phyloP scores from a whole-genome alignment of 2,888 invertebrate genomes.

The Liopterus haemorrhoidalis region DNA sequence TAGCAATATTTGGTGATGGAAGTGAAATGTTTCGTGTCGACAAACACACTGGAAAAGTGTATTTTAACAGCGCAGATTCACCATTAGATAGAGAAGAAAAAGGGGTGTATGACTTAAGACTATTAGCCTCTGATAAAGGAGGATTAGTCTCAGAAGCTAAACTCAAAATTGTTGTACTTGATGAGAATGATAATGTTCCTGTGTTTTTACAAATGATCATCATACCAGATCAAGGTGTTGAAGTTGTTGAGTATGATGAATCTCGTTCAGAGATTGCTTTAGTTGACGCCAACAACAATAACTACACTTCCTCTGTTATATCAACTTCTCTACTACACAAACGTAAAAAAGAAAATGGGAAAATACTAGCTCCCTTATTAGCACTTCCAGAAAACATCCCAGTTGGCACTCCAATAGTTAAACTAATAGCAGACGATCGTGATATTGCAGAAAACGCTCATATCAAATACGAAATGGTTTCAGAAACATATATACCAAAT shows the following conservation, averaged over 20 bases:
- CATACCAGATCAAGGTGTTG: constrained; percentile 59
- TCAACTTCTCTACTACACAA: background rate
- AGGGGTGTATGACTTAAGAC: constrained; percentile 58
- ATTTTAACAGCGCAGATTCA: constrained; percentile 46
- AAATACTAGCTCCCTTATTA: constrained; percentile 53
- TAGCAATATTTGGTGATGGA: constrained; percentile 68
- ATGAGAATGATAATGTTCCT: constrained; percentile 78
- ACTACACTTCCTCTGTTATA: background rate
- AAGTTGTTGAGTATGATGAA: constrained; percentile 59
- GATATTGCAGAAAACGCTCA: constrained; percentile 66
- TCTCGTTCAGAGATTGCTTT: constrained; percentile 48
- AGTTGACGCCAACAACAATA: constrained; percentile 41
- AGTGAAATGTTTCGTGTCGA: constrained; percentile 67
- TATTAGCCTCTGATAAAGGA: constrained; percentile 72
- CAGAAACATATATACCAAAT: constrained; percentile 59
- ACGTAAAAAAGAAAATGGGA: constrained; percentile 10
- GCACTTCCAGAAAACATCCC: constrained; percentile 66
- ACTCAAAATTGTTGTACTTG: constrained; percentile 63
- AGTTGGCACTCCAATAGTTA: constrained; percentile 63
- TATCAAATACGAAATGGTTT: constrained; percentile 63
- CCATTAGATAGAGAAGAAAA: constrained; percentile 69
- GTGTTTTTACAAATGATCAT: constrained; percentile 65
- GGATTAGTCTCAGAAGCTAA: constrained; percentile 69
- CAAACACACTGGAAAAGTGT: constrained; percentile 57
- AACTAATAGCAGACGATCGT: constrained; percentile 64